Conservation (phyloP, 2,888 invertebrate genomes). For the Entomobrya multifasciata region DNA sequence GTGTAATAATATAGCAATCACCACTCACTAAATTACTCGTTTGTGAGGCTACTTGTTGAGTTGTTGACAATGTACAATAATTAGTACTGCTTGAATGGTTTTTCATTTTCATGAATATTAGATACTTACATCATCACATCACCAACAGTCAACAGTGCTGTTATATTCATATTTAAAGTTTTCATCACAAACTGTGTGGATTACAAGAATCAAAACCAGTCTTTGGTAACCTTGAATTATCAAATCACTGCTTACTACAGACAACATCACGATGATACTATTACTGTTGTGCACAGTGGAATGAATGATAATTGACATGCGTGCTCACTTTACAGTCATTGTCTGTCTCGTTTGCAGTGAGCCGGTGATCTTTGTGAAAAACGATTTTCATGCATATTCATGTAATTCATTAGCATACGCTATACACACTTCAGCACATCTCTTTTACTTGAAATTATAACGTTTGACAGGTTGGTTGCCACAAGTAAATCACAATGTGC, state of each 20-base stretch:
- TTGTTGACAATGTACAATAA: slow-evolving; percentile 40
- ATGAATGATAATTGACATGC: slow-evolving; percentile 21
- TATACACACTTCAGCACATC: not conserved
- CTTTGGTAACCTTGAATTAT: slow-evolving; percentile 45
- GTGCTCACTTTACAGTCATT: slow-evolving; percentile 6
- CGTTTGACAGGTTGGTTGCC: not conserved
- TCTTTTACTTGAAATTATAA: not conserved
- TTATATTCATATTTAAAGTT: too few species aligned
- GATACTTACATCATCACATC: not conserved
- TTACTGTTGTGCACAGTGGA: not conserved
- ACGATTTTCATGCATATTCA: slow-evolving; percentile 22
- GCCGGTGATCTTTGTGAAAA: not conserved
- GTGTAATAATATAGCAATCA: slow-evolving; percentile 35
- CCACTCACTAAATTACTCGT: not conserved
- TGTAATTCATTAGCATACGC: not conserved
- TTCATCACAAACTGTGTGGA: not conserved
- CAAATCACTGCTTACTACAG: too few species aligned
- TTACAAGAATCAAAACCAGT: not conserved
- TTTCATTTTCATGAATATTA: slow-evolving; percentile 19
- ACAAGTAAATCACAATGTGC: not conserved
- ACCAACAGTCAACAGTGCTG: not conserved
- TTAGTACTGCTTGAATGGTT: slow-evolving; percentile 31
- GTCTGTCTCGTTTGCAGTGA: too few species aligned
- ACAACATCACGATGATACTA: not conserved
- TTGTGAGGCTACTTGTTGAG: slow-evolving; percentile 19